These are phyloP conservation scores for Phaetusa simplex DNA, from an alignment of 2,113 vertebrate genomes.

Conservation along the genomic window DNA sequence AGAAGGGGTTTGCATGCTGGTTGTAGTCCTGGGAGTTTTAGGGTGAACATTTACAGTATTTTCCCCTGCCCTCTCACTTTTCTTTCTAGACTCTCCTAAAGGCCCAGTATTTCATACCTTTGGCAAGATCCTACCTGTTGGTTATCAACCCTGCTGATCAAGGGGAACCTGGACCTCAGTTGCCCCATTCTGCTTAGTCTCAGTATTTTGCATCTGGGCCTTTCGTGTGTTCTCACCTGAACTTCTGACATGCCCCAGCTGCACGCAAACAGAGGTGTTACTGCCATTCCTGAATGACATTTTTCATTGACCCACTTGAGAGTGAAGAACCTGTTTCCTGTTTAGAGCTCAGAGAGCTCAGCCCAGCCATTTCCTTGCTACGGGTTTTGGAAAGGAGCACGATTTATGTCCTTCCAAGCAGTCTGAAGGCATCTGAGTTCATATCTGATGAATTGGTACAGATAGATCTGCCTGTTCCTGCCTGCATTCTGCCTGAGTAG, in stretches of 20 bases:
- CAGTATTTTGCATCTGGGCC: neutral
- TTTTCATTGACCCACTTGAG: slow-evolving; percentile 42
- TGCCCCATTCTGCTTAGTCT: neutral
- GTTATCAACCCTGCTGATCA: neutral
- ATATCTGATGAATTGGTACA: neutral
- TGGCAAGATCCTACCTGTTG: neutral
- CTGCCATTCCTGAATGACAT: neutral
- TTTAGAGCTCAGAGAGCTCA: slow-evolving; percentile 1
- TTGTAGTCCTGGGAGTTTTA: neutral
- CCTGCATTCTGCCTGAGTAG: neutral
- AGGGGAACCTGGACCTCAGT: neutral
- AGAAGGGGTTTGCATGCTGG: neutral
- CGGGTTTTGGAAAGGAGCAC: neutral
- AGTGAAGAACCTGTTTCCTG: slow-evolving; percentile 49
- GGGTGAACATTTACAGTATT: neutral
- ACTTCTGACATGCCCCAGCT: neutral
- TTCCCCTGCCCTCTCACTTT: neutral
- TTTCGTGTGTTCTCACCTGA: neutral
- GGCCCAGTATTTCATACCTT: neutral
- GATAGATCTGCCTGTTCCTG: neutral
- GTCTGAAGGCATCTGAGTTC: neutral
- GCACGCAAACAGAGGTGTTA: neutral
- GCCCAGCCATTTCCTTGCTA: neutral
- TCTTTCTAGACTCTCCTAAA: neutral
- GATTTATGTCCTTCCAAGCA: neutral